phyloP scores from a whole-genome alignment of 2,113 vertebrate genomes.

The Pantherophis guttatus region DNA sequence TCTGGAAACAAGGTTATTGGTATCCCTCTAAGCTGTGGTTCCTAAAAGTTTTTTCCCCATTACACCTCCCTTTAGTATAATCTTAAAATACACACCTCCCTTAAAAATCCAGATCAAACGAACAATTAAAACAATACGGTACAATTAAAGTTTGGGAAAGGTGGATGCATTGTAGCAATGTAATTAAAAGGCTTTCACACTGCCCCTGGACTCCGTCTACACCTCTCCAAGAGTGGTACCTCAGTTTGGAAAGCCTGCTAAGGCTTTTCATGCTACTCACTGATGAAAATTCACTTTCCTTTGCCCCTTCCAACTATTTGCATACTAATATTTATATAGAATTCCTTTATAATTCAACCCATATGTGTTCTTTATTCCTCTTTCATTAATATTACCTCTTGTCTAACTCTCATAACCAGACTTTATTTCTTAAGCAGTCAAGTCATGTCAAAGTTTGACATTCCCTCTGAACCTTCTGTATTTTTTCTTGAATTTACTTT shows the following conservation, averaged over 20 bases:
- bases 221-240: not conserved
- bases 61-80: not conserved
- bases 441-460: not conserved
- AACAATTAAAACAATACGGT: not conserved
- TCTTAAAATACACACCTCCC: not conserved
- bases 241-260: not conserved
- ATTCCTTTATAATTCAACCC: not conserved
- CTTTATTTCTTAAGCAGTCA: not conserved
- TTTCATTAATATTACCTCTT: not conserved
- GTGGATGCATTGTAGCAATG: not conserved
- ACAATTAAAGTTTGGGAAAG: not conserved
- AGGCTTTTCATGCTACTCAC: not conserved
- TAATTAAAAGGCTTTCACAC: not conserved
- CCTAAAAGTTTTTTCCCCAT: not conserved
- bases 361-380: not conserved
- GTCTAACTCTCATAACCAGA: not conserved
- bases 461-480: not conserved
- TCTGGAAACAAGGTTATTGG: not conserved
- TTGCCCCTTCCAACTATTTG: not conserved
- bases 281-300: not conserved
- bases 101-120: not conserved
- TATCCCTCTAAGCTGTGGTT: not conserved
- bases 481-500: not conserved
- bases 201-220: not conserved
- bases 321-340: not conserved